phyloP scores from a whole-genome alignment of 2,797 vertebrate genomes.

The Eulemur rubriventer region DNA sequence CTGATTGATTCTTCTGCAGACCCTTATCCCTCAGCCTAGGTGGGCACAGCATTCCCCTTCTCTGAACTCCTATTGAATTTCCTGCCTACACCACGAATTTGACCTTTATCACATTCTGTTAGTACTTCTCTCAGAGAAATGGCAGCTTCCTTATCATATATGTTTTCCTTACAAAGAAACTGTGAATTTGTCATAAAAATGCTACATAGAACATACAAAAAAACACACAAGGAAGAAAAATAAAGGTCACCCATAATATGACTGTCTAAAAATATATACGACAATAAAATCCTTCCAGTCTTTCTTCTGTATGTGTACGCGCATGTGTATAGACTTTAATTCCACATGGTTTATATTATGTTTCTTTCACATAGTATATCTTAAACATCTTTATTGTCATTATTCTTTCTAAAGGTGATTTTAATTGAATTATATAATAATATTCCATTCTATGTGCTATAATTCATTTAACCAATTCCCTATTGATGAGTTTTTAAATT shows the following conservation, averaged over 20 bases:
- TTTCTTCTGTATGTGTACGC: neutral
- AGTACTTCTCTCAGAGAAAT: neutral
- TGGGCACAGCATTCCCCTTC: neutral
- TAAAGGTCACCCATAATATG: neutral
- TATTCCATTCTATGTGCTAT: neutral
- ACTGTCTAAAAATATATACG: neutral
- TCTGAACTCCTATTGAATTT: neutral
- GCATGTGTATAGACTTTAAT: neutral
- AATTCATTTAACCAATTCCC: constrained; percentile 19
- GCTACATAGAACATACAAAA: neutral
- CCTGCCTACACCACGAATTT: neutral
- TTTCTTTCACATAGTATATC: constrained; percentile 13
- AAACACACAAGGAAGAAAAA: constrained; percentile 14
- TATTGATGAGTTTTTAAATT: constrained; percentile 8
- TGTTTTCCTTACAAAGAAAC: constrained; percentile 1
- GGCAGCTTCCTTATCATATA: neutral
- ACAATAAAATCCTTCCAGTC: neutral
- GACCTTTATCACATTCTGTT: neutral
- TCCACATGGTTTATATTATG: neutral
- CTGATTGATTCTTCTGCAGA: neutral
- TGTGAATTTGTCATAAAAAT: neutral
- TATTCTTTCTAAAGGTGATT: constrained; percentile 48
- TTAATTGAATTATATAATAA: constrained; percentile 5
- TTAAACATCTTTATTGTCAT: neutral
- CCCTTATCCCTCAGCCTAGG: neutral